A percentile compares a stretch with the other conserved stretches of the same genome.
These are phyloP conservation scores for Plebejus argus DNA, from an alignment of 2,888 invertebrate genomes.

Conservation along the genomic window DNA sequence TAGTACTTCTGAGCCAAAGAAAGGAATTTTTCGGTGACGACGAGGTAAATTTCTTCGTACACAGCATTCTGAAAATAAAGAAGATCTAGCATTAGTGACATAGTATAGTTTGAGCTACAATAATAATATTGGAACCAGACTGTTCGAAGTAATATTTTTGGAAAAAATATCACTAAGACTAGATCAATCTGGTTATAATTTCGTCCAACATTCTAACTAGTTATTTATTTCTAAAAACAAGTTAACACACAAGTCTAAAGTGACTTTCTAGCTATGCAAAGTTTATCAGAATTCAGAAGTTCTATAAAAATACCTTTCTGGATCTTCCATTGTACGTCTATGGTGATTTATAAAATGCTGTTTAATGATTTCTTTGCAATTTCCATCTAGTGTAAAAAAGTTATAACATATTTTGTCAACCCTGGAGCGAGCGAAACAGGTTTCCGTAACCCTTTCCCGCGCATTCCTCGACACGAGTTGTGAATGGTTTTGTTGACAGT, in stretches of 20 bases:
- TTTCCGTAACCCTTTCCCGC: conserved; percentile 35
- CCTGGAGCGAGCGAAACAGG: conserved; percentile 32
- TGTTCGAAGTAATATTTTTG: no score
- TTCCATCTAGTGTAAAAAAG: background rate
- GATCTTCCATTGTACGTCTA: background rate
- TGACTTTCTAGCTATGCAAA: background rate
- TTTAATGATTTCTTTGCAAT: conserved; percentile 3
- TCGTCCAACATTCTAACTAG: no score
- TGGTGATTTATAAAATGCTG: background rate
- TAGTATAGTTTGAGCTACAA: background rate
- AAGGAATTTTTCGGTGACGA: background rate
- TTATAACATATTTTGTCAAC: conserved; percentile 24
- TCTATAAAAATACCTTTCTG: background rate
- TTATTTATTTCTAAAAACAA: no score
- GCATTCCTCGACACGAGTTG: conserved; percentile 53
- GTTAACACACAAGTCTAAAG: background rate
- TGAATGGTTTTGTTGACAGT: conserved; percentile 27
- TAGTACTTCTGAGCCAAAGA: background rate
- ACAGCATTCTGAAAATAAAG: background rate
- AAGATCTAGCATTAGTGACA: background rate
- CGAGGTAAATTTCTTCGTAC: no score
- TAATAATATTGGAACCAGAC: background rate
- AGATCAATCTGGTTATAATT: no score
- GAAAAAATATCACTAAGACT: no score
- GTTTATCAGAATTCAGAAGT: background rate